Evolutionary conservation across 2,797 vertebrate species (phyloP).

Genomic region (Acrossocheilus wenchowensis): DNA sequence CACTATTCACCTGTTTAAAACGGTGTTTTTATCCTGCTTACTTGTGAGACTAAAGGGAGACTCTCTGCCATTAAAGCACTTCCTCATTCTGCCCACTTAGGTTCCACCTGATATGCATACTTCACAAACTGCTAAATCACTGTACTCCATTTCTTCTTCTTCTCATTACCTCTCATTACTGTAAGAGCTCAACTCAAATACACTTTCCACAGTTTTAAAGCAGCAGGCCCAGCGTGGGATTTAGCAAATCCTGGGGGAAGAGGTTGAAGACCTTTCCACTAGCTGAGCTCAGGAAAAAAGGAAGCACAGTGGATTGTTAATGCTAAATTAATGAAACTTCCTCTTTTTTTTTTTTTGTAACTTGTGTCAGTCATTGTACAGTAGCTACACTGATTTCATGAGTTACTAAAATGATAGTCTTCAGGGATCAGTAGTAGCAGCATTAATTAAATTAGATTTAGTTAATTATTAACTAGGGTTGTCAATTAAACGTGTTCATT

Average conservation of each 20-base stretch:
- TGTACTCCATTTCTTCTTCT: slow-evolving; percentile 38
- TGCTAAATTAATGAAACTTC: slow-evolving; percentile 16
- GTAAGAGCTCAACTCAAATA: slow-evolving; percentile 25
- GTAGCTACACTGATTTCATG: slow-evolving; percentile 4
- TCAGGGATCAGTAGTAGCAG: neutral
- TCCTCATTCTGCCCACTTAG: slow-evolving; percentile 25
- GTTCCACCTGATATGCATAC: slow-evolving; percentile 37
- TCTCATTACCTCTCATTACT: slow-evolving; percentile 51
- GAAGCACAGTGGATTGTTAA: slow-evolving; percentile 8
- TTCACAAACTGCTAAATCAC: slow-evolving; percentile 41
- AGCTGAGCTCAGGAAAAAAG: neutral
- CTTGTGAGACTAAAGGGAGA: slow-evolving; percentile 4
- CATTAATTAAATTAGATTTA: slow-evolving; percentile 23
- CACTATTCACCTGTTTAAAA: neutral
- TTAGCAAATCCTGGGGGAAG: slow-evolving; percentile 31
- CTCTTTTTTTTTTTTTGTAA: neutral
- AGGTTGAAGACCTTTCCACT: slow-evolving; percentile 32
- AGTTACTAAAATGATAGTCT: slow-evolving; percentile 20
- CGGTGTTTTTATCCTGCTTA: neutral
- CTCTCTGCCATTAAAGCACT: slow-evolving; percentile 33
- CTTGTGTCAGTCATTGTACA: neutral
- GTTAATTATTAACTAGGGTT: slow-evolving; percentile 11
- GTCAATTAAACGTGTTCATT: neutral
- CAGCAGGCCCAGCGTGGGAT: neutral
- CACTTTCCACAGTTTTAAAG: slow-evolving; percentile 34